Percentiles rank a stretch among this genome's conserved stretches.
These are phyloP conservation scores for Riptortus pedestris DNA, from an alignment of 1,140 invertebrate species.

Conservation along the genomic window DNA sequence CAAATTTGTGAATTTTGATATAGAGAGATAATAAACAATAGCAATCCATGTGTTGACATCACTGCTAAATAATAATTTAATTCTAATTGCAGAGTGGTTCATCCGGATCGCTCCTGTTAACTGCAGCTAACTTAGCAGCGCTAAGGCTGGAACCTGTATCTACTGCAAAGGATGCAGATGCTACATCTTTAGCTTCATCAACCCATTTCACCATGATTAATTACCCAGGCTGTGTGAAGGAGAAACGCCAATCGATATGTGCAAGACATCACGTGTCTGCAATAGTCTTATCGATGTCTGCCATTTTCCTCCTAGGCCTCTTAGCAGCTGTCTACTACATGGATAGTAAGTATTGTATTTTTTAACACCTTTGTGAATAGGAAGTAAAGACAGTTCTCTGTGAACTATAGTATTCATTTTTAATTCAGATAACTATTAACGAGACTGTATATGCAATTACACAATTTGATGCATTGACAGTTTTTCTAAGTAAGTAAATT, in stretches of 20 bases:
- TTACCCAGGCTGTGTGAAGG: conserved; percentile 51
- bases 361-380: not conserved
- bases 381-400: not conserved
- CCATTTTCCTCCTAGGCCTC: conserved; percentile 63
- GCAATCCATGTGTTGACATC: no score
- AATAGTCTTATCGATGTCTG: conserved; percentile 64
- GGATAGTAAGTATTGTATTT: conserved; percentile 44
- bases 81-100: conserved; percentile 54
- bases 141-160: conserved; percentile 47
- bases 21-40: no score
- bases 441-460: no score
- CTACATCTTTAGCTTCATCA: conserved; percentile 64
- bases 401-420: conserved; percentile 2
- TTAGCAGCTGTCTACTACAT: conserved; percentile 54
- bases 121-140: conserved; percentile 58
- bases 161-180: conserved; percentile 42
- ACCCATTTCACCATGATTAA: conserved; percentile 77
- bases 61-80: not conserved
- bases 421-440: conserved; percentile 33
- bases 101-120: conserved; percentile 62
- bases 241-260: conserved; percentile 51
- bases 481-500: no score
- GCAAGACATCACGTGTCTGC: conserved; percentile 57
- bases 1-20: not conserved
- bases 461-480: no score